Evolutionary conservation across 2,888 invertebrate genomes (phyloP).

Genomic region (Sinelater perroti): DNA sequence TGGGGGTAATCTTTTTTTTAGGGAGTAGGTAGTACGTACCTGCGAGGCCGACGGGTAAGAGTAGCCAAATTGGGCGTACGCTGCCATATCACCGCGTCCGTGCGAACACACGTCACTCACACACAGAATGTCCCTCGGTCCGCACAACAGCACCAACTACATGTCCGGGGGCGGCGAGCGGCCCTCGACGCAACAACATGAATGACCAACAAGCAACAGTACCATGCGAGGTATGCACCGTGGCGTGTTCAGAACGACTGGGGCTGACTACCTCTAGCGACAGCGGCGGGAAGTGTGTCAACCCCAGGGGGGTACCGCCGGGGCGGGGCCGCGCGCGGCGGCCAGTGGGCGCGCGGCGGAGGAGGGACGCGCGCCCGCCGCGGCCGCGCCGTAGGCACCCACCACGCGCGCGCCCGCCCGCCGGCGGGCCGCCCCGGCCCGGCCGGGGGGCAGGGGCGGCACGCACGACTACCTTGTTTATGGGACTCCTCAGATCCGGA

Average conservation of each 20-base stretch:
- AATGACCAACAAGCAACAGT: slow-evolving; percentile 46
- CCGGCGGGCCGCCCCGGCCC: slow-evolving; percentile 43
- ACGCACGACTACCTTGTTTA: slow-evolving; percentile 61
- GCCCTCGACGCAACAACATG: slow-evolving; percentile 51
- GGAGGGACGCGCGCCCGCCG: slow-evolving; percentile 47
- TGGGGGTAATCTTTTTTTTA: not conserved
- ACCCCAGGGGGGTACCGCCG: slow-evolving; percentile 48
- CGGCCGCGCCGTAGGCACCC: slow-evolving; percentile 50
- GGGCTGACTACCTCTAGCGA: slow-evolving; percentile 51
- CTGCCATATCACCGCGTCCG: slow-evolving; percentile 66
- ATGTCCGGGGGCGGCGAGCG: slow-evolving; percentile 44
- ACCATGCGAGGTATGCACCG: slow-evolving; percentile 52
- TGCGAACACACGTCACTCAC: slow-evolving; percentile 42
- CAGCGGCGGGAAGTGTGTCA: slow-evolving; percentile 54
- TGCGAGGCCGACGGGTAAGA: slow-evolving; percentile 91
- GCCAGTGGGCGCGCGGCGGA: slow-evolving; percentile 57
- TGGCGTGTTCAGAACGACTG: slow-evolving; percentile 60
- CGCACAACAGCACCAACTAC: slow-evolving; percentile 48
- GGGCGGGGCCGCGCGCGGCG: slow-evolving; percentile 49
- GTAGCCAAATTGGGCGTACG: slow-evolving; percentile 93
- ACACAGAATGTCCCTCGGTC: slow-evolving; percentile 47
- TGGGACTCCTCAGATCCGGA: slow-evolving; percentile 61
- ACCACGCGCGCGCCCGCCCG: slow-evolving; percentile 44
- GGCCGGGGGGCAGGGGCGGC: slow-evolving; percentile 51
- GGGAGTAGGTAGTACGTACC: slow-evolving; percentile 67